phyloP scores from a whole-genome alignment of 2,113 vertebrate species.

The Benitochromis conjunctus region DNA sequence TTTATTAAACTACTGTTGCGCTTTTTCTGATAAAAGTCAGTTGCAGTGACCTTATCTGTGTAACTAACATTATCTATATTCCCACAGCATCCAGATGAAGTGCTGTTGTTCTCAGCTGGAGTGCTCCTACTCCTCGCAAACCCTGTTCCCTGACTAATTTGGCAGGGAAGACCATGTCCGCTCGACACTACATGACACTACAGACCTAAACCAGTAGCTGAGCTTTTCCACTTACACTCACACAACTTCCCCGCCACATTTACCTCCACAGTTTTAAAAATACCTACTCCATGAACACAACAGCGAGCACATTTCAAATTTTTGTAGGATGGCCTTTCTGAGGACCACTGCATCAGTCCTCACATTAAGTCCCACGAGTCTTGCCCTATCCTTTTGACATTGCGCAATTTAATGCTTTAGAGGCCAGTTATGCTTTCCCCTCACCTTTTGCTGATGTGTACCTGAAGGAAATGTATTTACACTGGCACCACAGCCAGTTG shows the following conservation, averaged over 20 bases:
- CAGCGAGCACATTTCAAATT: not conserved
- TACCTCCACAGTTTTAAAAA: not conserved
- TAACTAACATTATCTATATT: constrained; percentile 48
- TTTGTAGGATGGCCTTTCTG: not conserved
- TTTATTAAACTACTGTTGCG: constrained; percentile 20
- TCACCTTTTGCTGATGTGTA: not conserved
- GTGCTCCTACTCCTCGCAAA: constrained; percentile 30
- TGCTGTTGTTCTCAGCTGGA: constrained; percentile 51
- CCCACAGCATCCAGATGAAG: constrained; percentile 35
- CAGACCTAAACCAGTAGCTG: constrained; percentile 45
- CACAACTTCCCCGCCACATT: constrained; percentile 11
- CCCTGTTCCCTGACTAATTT: constrained; percentile 55
- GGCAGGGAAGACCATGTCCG: constrained; percentile 38
- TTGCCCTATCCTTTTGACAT: not conserved
- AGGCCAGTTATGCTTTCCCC: not conserved
- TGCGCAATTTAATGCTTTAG: not conserved
- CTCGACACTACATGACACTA: constrained; percentile 42
- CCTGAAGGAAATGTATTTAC: not conserved
- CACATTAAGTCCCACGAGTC: not conserved
- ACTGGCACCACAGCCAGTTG: not conserved
- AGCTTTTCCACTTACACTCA: constrained; percentile 22
- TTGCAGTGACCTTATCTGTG: constrained; percentile 47
- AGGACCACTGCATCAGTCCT: not conserved
- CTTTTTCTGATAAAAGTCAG: constrained; percentile 12
- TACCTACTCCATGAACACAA: not conserved